Evolutionary conservation across 2,888 invertebrate genomes (phyloP).

Genomic region (Tetropium fuscum): DNA sequence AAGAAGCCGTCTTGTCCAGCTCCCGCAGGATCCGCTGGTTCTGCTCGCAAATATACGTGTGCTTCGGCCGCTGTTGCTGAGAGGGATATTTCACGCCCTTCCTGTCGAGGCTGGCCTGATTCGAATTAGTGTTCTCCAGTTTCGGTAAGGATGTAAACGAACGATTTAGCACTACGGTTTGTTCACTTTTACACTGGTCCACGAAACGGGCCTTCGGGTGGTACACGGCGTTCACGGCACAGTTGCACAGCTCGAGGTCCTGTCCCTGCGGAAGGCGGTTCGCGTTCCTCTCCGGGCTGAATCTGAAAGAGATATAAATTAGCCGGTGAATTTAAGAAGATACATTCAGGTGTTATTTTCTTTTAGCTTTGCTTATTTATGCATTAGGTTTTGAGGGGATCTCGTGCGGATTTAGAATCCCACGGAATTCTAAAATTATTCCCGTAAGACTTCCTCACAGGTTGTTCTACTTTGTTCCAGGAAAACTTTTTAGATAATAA

Average conservation of each 20-base stretch:
- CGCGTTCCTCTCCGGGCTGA: slow-evolving; percentile 55
- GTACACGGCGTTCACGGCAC: slow-evolving; percentile 51
- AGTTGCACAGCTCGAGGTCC: slow-evolving; percentile 62
- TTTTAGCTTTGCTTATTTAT: slow-evolving; percentile 8
- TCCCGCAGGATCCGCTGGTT: slow-evolving; percentile 38
- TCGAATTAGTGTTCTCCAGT: slow-evolving; percentile 56
- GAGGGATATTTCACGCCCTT: slow-evolving; percentile 46
- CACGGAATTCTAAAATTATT: too few species aligned
- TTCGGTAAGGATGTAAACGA: slow-evolving; percentile 59
- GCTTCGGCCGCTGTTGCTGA: slow-evolving; percentile 48
- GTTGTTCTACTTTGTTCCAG: too few species aligned
- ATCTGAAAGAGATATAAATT: slow-evolving; percentile 35
- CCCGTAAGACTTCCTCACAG: too few species aligned
- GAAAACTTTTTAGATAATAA: too few species aligned
- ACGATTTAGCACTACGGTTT: slow-evolving; percentile 55
- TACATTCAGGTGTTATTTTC: slow-evolving; percentile 6
- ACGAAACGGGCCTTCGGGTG: slow-evolving; percentile 51
- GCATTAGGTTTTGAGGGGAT: slow-evolving; percentile 9
- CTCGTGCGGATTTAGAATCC: too few species aligned
- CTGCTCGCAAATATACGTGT: slow-evolving; percentile 68
- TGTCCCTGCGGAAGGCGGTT: slow-evolving; percentile 50
- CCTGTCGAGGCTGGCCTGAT: slow-evolving; percentile 67
- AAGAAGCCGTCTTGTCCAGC: slow-evolving; percentile 36
- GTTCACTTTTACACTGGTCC: slow-evolving; percentile 54
- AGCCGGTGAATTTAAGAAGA: slow-evolving; percentile 9